phyloP scores from a whole-genome alignment of 1,140 invertebrate genomes.

The Octopus bimaculoides region DNA sequence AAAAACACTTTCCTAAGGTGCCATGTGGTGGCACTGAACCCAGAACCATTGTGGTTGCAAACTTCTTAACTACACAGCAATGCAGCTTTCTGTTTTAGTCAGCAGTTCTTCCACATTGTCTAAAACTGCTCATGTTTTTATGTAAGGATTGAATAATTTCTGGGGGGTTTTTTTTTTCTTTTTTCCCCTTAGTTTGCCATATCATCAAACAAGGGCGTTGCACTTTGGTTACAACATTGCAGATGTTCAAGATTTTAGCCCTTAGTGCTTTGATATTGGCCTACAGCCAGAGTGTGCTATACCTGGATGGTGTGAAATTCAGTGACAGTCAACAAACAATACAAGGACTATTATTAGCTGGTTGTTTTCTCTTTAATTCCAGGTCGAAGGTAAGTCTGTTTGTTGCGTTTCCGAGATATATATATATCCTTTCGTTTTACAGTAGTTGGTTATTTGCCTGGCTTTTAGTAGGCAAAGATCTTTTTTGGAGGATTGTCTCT shows the following conservation, averaged over 20 bases:
- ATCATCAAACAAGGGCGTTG: conserved; percentile 99
- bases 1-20: too few species aligned
- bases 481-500: too few species aligned
- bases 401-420: too few species aligned
- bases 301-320: conserved; percentile 97
- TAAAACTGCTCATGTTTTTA: too few species aligned
- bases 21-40: too few species aligned
- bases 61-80: too few species aligned
- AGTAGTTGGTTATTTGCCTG: too few species aligned
- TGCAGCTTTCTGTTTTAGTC: too few species aligned
- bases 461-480: too few species aligned
- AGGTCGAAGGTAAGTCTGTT: conserved; percentile 79
- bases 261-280: conserved; percentile 97
- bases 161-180: conserved; percentile 35
- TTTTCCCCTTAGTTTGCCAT: conserved; percentile 77
- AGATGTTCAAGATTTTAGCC: conserved; percentile 99
- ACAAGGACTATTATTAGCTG: conserved; percentile 85
- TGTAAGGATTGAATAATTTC: neutral
- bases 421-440: too few species aligned
- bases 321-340: conserved; percentile 96
- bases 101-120: too few species aligned
- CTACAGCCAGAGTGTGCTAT: conserved; percentile 97
- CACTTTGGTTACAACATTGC: conserved; percentile 96
- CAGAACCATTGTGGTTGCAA: too few species aligned
- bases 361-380: conserved; percentile 97